phyloP scores from a whole-genome alignment of 2,888 invertebrate genomes.

The Laspeyria flexula region DNA sequence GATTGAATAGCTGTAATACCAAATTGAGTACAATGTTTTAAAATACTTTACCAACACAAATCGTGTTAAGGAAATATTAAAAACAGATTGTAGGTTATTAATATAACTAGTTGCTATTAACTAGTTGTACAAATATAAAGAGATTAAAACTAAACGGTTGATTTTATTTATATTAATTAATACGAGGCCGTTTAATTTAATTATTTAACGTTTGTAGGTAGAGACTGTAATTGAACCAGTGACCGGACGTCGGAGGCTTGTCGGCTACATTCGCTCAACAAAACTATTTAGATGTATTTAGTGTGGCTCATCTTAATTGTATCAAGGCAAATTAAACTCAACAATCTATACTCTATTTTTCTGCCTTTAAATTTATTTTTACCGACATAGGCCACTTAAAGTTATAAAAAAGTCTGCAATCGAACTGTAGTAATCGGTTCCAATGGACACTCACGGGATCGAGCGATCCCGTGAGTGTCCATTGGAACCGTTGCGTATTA shows the following conservation, averaged over 20 bases:
- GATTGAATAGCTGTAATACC: too few relatives aligned
- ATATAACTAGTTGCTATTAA: too few relatives aligned
- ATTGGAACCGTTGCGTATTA: too few relatives aligned
- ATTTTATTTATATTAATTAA: constrained; percentile 4
- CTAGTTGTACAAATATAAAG: background rate
- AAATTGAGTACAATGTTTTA: too few relatives aligned
- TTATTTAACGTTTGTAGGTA: constrained; percentile 1
- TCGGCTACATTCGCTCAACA: constrained; percentile 28
- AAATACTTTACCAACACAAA: background rate
- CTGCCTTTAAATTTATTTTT: too few relatives aligned
- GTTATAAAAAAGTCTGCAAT: too few relatives aligned
- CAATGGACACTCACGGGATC: too few relatives aligned
- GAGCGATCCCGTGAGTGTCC: too few relatives aligned
- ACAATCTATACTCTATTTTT: too few relatives aligned
- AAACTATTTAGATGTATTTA: constrained; percentile 16
- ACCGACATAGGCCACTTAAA: too few relatives aligned
- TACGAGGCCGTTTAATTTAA: constrained; percentile 3
- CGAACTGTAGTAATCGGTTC: too few relatives aligned
- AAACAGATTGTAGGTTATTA: background rate
- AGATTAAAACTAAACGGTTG: background rate
- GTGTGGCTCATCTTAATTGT: constrained; percentile 2
- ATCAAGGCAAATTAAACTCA: background rate
- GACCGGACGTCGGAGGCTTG: constrained; percentile 30
- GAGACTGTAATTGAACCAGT: constrained; percentile 17
- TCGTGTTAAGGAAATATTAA: background rate